Conservation (phyloP, 1,140 invertebrate species). For the Drosophila trapezifrons region DNA sequence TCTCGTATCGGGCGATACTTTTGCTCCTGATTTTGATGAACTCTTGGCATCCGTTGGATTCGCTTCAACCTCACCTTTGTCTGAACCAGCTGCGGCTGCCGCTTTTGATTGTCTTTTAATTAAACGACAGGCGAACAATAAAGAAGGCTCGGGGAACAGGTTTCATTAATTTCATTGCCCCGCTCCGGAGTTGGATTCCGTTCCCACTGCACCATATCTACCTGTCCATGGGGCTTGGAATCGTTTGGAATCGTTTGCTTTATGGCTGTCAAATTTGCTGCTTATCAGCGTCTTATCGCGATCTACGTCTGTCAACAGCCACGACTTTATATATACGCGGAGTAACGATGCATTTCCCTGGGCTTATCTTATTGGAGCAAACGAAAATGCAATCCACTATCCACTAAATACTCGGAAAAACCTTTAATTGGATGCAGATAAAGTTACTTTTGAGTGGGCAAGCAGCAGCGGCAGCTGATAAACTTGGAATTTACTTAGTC, state of each 20-base stretch:
- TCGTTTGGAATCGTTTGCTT: slow-evolving; percentile 44
- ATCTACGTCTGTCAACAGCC: slow-evolving; percentile 65
- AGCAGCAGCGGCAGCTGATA: slow-evolving; percentile 44
- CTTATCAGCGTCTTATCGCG: slow-evolving; percentile 65
- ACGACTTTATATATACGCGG: slow-evolving; percentile 24
- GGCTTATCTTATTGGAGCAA: slow-evolving; percentile 65
- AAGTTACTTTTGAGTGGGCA: slow-evolving; percentile 46
- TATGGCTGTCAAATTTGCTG: slow-evolving; percentile 77
- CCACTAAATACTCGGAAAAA: slow-evolving; percentile 34
- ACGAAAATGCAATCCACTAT: slow-evolving; percentile 43
- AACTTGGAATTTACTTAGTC: slow-evolving; percentile 43
- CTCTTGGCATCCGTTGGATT: slow-evolving; percentile 38
- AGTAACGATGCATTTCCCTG: slow-evolving; percentile 29
- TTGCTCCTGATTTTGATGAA: slow-evolving; percentile 50
- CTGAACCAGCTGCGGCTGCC: slow-evolving; percentile 33
- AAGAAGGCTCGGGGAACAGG: slow-evolving; percentile 62
- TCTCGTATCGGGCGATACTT: slow-evolving; percentile 12
- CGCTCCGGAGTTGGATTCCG: slow-evolving; percentile 16
- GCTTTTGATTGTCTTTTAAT: slow-evolving; percentile 80
- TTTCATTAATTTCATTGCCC: slow-evolving; percentile 58
- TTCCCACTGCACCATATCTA: slow-evolving; percentile 49
- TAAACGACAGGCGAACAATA: slow-evolving; percentile 70
- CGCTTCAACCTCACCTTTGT: slow-evolving; percentile 37
- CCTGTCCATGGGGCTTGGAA: slow-evolving; percentile 33
- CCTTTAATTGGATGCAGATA: slow-evolving; percentile 67